Base-by-base conservation (phyloP, 1,140 invertebrate species). In the Cardiocondyla obscurior region DNA sequence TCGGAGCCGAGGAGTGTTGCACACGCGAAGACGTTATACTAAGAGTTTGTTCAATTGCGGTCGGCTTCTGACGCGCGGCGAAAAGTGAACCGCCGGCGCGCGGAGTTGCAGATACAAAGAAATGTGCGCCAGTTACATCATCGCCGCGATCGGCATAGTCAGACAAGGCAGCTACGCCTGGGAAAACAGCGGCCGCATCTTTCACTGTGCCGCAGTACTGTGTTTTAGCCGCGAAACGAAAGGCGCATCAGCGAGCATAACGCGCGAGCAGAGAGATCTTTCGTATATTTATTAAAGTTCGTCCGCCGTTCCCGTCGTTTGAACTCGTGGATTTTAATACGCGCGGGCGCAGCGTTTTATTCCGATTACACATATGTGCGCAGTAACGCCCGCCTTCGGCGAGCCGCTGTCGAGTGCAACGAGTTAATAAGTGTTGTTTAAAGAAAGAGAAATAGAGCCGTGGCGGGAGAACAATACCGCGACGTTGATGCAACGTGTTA, bases 121-220 rank as follows among this genome's bases (percentile, higher is more conserved):
- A 28, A 30, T 10, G 60, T 33, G 46, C 25, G 62, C 42, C 64
- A 83, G 81, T 86, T 87, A 85, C 85, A 69, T 81, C 85, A 83
- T 57, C 5, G 51, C 67, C 12, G 36, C 22, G 84, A 86, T 62
- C 65, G 65, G 60, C 58, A 19, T 53, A 49, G 65, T 28, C 28
- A 28, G 0, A 44, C 53, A 58, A 57, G 42, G 36, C 25, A n/a
- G 25, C 36, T 0, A 19, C 12, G n/a, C 33, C 36, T 44, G 22
- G 30, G 22, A 49, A 53, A 67, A 62, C 7, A n/a, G 3, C 39
- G 22, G 36, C 33, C 64, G n/a, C 25, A 49, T 46, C 7, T 30
- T 22, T 74, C 55, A n/a, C 28, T 7, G 7, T 39, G 36, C n/a
- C n/a, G 36, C 44, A 22, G 28, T 8, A 4, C 14, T 2, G n/a